Evolutionary conservation across 2,888 invertebrate species (phyloP).

Genomic region (Polietes domitor): DNA sequence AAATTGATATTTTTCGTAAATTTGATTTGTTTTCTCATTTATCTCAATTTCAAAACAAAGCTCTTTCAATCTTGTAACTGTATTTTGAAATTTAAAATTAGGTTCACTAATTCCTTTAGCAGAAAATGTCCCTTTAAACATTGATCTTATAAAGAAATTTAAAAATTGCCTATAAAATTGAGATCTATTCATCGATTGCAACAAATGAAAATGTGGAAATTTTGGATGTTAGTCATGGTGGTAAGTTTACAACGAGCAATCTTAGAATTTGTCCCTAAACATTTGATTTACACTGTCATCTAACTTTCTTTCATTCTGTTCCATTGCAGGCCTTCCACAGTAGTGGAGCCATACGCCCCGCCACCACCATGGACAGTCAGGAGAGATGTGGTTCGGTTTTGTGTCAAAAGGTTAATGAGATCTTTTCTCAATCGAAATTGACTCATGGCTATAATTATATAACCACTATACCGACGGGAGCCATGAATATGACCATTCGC

Average conservation of each 20-base stretch:
- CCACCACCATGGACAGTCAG: slow-evolving; percentile 76
- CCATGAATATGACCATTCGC: slow-evolving; percentile 91
- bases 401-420: slow-evolving; percentile 89
- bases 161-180: slow-evolving; percentile 26
- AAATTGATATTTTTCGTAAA: too few relatives aligned
- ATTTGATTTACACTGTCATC: not conserved
- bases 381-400: slow-evolving; percentile 81
- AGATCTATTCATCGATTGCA: not conserved
- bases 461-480: slow-evolving; percentile 90
- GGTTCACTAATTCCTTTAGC: not conserved
- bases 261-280: not conserved
- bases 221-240: slow-evolving; percentile 65
- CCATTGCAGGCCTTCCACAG: slow-evolving; percentile 75
- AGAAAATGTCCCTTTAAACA: not conserved
- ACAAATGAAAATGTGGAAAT: slow-evolving; percentile 51
- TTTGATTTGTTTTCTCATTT: too few relatives aligned
- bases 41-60: too few relatives aligned
- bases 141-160: not conserved
- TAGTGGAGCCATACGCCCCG: slow-evolving; percentile 75
- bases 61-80: too few relatives aligned
- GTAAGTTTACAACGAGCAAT: slow-evolving; percentile 54
- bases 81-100: too few relatives aligned
- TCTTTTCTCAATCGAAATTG: slow-evolving; percentile 89
- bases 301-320: not conserved
- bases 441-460: slow-evolving; percentile 91